phyloP scores from a whole-genome alignment of 2,888 invertebrate genomes.

The Drosophila vallismaia region DNA sequence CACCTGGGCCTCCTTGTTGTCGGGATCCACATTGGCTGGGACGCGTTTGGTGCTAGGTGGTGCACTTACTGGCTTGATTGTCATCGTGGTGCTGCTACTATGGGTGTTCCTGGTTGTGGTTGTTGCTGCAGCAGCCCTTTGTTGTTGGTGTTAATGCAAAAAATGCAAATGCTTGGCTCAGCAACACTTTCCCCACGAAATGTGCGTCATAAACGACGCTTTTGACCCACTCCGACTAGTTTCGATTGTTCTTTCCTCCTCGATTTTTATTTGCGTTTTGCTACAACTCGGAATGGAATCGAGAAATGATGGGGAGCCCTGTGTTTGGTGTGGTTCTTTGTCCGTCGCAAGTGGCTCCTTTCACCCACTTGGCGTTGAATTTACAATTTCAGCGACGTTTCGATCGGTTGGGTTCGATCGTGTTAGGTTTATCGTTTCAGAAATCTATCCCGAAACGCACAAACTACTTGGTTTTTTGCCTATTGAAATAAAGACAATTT shows the following conservation, averaged over 20 bases:
- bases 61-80: constrained; percentile 82
- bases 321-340: constrained; percentile 18
- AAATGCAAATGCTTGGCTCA: constrained; percentile 6
- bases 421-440: constrained; percentile 1
- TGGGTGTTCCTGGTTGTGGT: constrained; percentile 21
- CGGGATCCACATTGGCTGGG: constrained; percentile 63
- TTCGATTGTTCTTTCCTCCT: background rate
- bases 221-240: constrained; percentile 1
- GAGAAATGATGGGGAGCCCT: constrained; percentile 7
- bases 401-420: too few relatives aligned
- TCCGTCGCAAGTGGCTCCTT: constrained; percentile 20
- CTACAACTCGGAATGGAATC: constrained; percentile 6
- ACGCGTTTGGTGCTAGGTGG: constrained; percentile 77
- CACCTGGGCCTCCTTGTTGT: constrained; percentile 64
- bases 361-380: constrained; percentile 15
- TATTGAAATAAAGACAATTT: constrained; percentile 17
- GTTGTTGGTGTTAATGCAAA: background rate
- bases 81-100: constrained; percentile 70
- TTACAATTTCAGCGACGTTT: background rate
- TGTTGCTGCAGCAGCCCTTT: constrained; percentile 15
- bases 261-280: constrained; percentile 1
- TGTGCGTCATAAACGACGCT: constrained; percentile 19
- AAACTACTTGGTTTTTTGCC: constrained; percentile 4
- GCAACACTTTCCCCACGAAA: constrained; percentile 9
- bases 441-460: constrained; percentile 5